phyloP scores from a whole-genome alignment of 2,797 vertebrate genomes.

The Kryptopterus vitreolus region DNA sequence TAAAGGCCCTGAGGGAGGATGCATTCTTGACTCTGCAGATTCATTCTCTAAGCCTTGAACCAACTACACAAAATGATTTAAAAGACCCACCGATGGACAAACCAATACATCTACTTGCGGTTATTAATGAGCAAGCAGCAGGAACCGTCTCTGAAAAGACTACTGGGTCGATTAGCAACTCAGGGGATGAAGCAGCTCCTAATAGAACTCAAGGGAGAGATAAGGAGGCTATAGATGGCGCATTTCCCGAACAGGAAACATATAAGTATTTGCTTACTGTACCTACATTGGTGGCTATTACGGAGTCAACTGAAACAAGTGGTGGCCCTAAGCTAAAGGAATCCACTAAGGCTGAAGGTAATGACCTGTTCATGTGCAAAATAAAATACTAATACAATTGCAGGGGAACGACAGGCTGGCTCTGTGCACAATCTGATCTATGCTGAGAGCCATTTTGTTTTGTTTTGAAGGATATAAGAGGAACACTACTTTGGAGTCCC shows the following conservation, averaged over 20 bases:
- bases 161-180: conserved; percentile 42
- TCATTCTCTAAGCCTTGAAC: conserved; percentile 78
- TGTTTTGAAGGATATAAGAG: conserved; percentile 55
- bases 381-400: not conserved
- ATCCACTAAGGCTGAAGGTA: conserved; percentile 51
- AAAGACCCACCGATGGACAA: conserved; percentile 2
- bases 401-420: no score
- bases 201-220: conserved; percentile 6
- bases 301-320: conserved; percentile 40
- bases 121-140: conserved; percentile 29
- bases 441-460: conserved; percentile 35
- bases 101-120: conserved; percentile 30
- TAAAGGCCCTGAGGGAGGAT: conserved; percentile 81
- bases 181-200: conserved; percentile 35
- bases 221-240: conserved; percentile 13
- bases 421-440: not conserved
- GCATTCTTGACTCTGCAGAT: conserved; percentile 79
- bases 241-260: conserved; percentile 36
- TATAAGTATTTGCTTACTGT: conserved; percentile 14
- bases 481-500: conserved; percentile 36
- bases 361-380: conserved; percentile 17
- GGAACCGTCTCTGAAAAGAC: not conserved
- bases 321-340: conserved; percentile 50
- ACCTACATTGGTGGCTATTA: conserved; percentile 36
- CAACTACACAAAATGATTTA: conserved; percentile 61